Evolutionary conservation across 2,888 invertebrate species (phyloP).

Genomic region (Ennomos erosarius): DNA sequence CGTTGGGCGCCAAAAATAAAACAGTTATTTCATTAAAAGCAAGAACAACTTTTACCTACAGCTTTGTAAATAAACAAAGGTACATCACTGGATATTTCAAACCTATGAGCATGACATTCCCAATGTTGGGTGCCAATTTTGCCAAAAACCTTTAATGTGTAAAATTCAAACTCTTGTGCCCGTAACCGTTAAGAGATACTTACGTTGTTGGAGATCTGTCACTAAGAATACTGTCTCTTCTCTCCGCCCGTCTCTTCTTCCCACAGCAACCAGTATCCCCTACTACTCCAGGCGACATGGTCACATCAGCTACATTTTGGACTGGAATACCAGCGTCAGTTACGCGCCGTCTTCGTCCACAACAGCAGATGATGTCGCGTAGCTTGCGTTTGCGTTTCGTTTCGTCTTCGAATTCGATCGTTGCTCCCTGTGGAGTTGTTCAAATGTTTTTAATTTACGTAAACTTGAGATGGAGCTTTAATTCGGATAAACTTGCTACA

Average conservation of each 20-base stretch:
- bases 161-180: too few species aligned
- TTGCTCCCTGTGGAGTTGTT: constrained; percentile 29
- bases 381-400: constrained; percentile 76
- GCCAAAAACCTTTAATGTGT: too few species aligned
- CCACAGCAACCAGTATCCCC: constrained; percentile 73
- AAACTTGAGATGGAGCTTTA: too few species aligned
- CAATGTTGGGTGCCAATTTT: too few species aligned
- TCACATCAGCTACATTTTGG: constrained; percentile 43
- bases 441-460: not conserved
- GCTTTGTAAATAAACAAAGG: too few species aligned
- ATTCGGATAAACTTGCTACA: too few species aligned
- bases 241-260: constrained; percentile 70
- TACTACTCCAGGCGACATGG: constrained; percentile 55
- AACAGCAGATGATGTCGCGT: constrained; percentile 76
- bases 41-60: too few species aligned
- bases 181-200: constrained; percentile 36
- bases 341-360: constrained; percentile 59
- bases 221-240: constrained; percentile 84
- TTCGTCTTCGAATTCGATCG: constrained; percentile 75
- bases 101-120: too few species aligned
- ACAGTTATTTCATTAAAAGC: too few species aligned
- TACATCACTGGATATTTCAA: too few species aligned
- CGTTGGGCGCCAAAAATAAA: constrained; percentile 1
- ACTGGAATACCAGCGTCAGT: constrained; percentile 51
- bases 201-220: constrained; percentile 73